Percentiles rank a stretch among this genome's conserved stretches.
Evolutionary conservation across 1,140 invertebrate genomes (phyloP).

Genomic region (Gryon sp.): DNA sequence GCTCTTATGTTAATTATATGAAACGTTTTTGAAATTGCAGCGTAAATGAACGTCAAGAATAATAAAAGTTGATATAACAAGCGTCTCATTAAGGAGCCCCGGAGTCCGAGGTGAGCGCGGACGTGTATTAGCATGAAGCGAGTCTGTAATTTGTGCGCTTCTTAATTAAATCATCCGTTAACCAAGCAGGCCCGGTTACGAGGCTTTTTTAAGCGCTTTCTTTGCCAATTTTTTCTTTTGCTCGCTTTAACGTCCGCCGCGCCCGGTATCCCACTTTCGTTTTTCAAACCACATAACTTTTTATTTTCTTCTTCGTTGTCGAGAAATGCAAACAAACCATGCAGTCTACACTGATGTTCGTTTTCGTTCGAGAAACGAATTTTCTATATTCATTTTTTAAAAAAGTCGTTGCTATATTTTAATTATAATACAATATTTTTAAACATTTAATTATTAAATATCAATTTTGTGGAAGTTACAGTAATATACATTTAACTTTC

Average conservation of each 20-base stretch:
- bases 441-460: no score
- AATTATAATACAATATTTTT: no score
- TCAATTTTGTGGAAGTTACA: no score
- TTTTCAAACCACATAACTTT: slow-evolving; percentile 53
- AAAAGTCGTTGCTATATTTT: slow-evolving; percentile 8
- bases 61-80: slow-evolving; percentile 67
- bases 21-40: slow-evolving; percentile 58
- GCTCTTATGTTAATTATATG: slow-evolving; percentile 54
- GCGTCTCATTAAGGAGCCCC: slow-evolving; percentile 78
- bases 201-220: slow-evolving; percentile 63
- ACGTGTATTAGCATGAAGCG: slow-evolving; percentile 78
- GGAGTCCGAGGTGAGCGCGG: slow-evolving; percentile 72
- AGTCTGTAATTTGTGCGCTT: slow-evolving; percentile 80
- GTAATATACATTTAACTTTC: no score
- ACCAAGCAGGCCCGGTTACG: slow-evolving; percentile 67
- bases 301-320: slow-evolving; percentile 61
- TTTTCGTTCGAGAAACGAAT: slow-evolving; percentile 7
- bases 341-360: slow-evolving; percentile 47
- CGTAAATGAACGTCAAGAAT: slow-evolving; percentile 55
- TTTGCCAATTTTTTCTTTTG: slow-evolving; percentile 47
- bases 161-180: slow-evolving; percentile 81
- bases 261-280: slow-evolving; percentile 59
- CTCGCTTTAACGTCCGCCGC: slow-evolving; percentile 43
- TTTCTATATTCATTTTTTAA: slow-evolving; percentile 14
- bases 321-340: slow-evolving; percentile 70